Evolutionary conservation across 2,797 vertebrate species (phyloP), one percentile per base, ranked within the genome.

Genomic region (Darevskia nairensis): DNA sequence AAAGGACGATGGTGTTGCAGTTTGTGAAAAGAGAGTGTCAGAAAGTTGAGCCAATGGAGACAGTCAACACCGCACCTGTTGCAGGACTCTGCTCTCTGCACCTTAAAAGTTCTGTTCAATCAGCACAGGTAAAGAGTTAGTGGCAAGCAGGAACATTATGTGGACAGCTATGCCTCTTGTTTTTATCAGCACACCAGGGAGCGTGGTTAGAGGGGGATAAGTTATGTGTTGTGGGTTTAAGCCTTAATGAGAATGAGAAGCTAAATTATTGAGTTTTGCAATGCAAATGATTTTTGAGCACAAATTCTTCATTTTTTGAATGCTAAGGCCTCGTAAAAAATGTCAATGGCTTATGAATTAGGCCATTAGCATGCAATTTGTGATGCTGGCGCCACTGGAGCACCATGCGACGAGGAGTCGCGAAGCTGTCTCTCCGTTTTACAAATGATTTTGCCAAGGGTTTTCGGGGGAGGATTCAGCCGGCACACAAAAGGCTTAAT

Each of bases 311-410:
- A 97, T 95, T 97, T 55, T 96, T 95, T 95, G 97, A 97, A 97
- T 96, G 96, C 95, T 95, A 95, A 96, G 92, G 94, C 93, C 96
- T 96, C 96, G 96, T 96, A 97, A 97, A 97, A 97, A 97, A 97
- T 96, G 97, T 96, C 96, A 96, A 94, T 96, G 96, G 96, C 91
- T 97, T 97, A 97, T 96, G 96, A 97, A 97, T 97, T 96, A 97
- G 96, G 94, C 96, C 94, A 97, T 97, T 96, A 97, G 94, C 95
- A 95, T 97, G 95, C 95, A 95, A 96, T 97, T 96, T 96, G 96
- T 95, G 96, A 96, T 96, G 95, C 96, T 94, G 96, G 96, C 91
- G 94, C 94, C 95, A 93, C 93, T 92, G 94, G 71, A 94, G 93
- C 91, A 80, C 92, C 46, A 41, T 71, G 96, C 91, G 95, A 93